These are phyloP conservation scores for Heliconius aoede DNA, from an alignment of 2,888 invertebrate species.

Conservation along the genomic window DNA sequence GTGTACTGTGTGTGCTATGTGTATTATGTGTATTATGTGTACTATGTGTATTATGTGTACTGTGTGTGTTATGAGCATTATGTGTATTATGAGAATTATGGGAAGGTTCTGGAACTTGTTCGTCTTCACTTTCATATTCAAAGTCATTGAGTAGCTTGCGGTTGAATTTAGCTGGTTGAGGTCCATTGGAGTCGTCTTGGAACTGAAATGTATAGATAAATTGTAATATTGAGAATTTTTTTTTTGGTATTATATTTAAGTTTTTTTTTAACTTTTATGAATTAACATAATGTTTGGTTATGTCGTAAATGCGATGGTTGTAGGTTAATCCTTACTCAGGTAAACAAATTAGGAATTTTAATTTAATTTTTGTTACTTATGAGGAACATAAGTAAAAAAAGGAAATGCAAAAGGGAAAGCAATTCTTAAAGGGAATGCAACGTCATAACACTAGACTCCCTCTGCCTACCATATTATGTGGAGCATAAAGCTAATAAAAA, in stretches of 20 bases:
- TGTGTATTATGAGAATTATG: constrained; percentile 52
- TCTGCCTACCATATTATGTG: too few relatives aligned
- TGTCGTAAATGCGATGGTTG: background rate
- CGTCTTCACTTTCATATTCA: constrained; percentile 96
- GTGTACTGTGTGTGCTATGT: constrained; percentile 31
- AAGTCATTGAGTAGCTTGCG: constrained; percentile 91
- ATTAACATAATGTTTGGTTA: too few relatives aligned
- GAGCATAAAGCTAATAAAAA: too few relatives aligned
- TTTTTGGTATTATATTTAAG: too few relatives aligned
- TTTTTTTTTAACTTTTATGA: too few relatives aligned
- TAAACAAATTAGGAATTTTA: too few relatives aligned
- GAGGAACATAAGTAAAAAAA: too few relatives aligned
- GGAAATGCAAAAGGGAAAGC: too few relatives aligned
- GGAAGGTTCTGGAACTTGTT: constrained; percentile 70
- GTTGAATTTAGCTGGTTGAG: constrained; percentile 87
- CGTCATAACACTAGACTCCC: too few relatives aligned
- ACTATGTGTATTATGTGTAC: constrained; percentile 41
- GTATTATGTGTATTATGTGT: too few relatives aligned
- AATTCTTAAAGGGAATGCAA: too few relatives aligned
- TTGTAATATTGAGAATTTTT: background rate
- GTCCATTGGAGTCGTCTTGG: constrained; percentile 70
- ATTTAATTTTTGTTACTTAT: too few relatives aligned
- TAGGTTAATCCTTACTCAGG: background rate
- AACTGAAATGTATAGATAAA: constrained; percentile 56
- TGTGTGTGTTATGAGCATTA: constrained; percentile 34